phyloP scores from a whole-genome alignment of 1,140 invertebrate genomes.

The Aphaenogaster floridana region DNA sequence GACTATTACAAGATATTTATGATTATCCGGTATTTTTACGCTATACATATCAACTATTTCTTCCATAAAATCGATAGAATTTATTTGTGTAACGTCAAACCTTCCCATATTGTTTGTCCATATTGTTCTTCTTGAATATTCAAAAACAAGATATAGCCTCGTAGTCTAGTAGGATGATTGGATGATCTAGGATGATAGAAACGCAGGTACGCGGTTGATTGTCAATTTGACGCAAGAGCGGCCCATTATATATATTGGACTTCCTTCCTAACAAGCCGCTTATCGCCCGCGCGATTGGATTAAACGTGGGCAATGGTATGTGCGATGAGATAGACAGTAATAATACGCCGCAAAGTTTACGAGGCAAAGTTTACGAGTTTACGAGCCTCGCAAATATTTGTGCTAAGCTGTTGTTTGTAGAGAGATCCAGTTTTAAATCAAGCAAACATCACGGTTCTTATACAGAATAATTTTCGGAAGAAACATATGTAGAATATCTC shows the following conservation, averaged over 20 bases:
- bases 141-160: background rate
- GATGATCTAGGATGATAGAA: background rate
- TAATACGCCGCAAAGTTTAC: background rate
- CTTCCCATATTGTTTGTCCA: background rate
- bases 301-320: background rate
- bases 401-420: background rate
- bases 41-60: background rate
- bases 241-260: constrained; percentile 5
- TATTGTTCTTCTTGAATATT: background rate
- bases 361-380: too few relatives aligned
- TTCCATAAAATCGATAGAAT: background rate
- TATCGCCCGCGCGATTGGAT: background rate
- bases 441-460: background rate
- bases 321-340: background rate
- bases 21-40: background rate
- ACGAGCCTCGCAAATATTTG: background rate
- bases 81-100: background rate
- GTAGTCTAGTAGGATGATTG: too few relatives aligned
- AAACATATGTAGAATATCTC: background rate
- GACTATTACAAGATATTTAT: background rate
- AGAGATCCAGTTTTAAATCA: background rate
- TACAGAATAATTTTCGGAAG: background rate
- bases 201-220: background rate
- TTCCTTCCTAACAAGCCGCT: constrained; percentile 1
- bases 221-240: background rate